Evolutionary conservation across 2,888 invertebrate species (phyloP).

Genomic region (Malthinus flaveolus): DNA sequence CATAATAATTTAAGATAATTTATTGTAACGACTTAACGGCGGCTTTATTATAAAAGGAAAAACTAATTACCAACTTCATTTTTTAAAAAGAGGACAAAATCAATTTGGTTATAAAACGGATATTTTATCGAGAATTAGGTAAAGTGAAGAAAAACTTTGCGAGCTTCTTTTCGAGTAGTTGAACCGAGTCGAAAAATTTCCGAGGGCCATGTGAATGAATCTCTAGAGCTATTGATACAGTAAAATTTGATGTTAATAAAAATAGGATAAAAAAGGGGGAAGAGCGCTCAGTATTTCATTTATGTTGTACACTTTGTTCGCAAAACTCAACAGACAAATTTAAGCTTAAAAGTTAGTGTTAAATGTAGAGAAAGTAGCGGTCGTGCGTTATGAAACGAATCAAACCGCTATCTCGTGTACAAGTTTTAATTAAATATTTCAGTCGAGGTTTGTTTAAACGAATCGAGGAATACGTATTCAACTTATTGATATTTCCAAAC

Average conservation of each 20-base stretch:
- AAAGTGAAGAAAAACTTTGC: too few relatives aligned
- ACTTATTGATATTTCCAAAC: not conserved
- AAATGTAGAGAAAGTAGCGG: not conserved
- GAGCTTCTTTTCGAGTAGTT: conserved; percentile 17
- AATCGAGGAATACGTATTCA: not conserved
- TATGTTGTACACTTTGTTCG: conserved; percentile 40
- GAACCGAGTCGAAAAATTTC: conserved; percentile 31
- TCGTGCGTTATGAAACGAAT: conserved; percentile 20
- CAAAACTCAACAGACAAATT: conserved; percentile 36
- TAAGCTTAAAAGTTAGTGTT: conserved; percentile 19
- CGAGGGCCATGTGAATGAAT: conserved; percentile 32
- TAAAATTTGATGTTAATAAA: conserved; percentile 42
- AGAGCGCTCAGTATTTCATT: conserved; percentile 37
- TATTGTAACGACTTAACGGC: too few relatives aligned
- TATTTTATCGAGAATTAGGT: too few relatives aligned
- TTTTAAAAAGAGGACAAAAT: too few relatives aligned
- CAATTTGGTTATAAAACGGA: too few relatives aligned
- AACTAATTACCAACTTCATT: too few relatives aligned
- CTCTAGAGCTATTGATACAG: conserved; percentile 41
- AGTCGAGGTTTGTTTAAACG: conserved; percentile 19
- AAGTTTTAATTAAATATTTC: conserved; percentile 30
- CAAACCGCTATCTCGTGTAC: conserved; percentile 15
- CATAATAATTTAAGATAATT: too few relatives aligned
- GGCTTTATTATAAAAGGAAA: too few relatives aligned
- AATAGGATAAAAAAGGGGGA: conserved; percentile 37